Percentiles rank a stretch among this genome's conserved stretches.
Evolutionary conservation across 2,888 invertebrate species (phyloP).

Genomic region (Acrobeloides nanus): DNA sequence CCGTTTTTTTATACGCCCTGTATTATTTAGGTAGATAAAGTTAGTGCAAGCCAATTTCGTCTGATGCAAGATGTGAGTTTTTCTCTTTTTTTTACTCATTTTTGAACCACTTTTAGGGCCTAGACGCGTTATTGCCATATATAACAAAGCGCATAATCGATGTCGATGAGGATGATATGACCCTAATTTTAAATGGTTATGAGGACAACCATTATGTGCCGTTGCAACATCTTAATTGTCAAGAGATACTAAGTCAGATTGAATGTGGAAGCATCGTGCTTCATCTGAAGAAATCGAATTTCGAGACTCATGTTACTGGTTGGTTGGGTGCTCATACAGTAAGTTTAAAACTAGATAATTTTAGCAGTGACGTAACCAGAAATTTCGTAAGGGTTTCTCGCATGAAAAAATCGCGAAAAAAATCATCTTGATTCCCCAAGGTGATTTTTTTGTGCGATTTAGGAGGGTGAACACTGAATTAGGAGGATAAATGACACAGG

Average conservation of each 20-base stretch:
- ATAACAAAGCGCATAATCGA: slow-evolving; percentile 26
- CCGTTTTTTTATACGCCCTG: too few relatives aligned
- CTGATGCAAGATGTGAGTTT: slow-evolving; percentile 27
- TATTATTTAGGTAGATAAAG: slow-evolving; percentile 19
- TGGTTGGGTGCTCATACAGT: too few relatives aligned
- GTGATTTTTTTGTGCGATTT: background rate
- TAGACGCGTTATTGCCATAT: slow-evolving; percentile 20
- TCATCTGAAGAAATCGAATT: too few relatives aligned
- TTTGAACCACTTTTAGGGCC: slow-evolving; percentile 20
- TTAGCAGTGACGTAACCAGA: background rate
- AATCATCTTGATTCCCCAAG: background rate
- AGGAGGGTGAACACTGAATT: background rate
- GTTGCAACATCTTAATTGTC: slow-evolving; percentile 13
- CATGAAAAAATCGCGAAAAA: background rate
- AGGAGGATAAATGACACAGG: background rate
- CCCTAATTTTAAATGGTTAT: slow-evolving; percentile 17
- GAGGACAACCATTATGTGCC: slow-evolving; percentile 22
- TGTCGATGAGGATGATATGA: slow-evolving; percentile 15
- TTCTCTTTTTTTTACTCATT: background rate
- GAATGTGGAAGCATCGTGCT: slow-evolving; percentile 14
- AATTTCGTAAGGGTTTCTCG: background rate
- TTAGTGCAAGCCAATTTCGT: slow-evolving; percentile 23
- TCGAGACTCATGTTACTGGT: too few relatives aligned
- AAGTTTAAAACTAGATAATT: slow-evolving; percentile 3
- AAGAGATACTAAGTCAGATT: slow-evolving; percentile 14